Conservation (phyloP, 2,113 vertebrate genomes). For the Rhea pennata region DNA sequence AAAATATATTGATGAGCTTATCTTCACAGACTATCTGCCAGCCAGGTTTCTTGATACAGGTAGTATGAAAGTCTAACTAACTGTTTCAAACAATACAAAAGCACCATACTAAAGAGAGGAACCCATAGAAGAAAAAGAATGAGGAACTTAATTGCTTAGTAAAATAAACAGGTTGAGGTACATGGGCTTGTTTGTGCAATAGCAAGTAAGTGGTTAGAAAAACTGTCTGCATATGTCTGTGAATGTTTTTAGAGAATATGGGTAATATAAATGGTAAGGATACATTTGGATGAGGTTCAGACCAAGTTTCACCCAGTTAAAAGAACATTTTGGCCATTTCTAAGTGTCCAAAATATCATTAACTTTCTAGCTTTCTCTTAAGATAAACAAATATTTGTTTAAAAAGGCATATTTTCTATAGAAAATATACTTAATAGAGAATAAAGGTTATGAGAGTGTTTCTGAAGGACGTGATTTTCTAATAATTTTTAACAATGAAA, state of each 20-base stretch:
- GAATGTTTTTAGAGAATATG: background rate
- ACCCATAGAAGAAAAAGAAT: background rate
- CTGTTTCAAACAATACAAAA: background rate
- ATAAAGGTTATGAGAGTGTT: background rate
- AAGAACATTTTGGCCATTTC: background rate
- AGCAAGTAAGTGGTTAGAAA: background rate
- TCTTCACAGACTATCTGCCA: background rate
- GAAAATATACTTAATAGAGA: background rate
- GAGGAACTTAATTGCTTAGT: background rate
- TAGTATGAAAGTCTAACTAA: background rate
- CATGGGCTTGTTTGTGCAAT: background rate
- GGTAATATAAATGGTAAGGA: background rate
- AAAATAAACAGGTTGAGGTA: background rate
- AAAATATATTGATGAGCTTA: background rate
- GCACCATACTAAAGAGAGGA: background rate
- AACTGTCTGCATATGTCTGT: background rate
- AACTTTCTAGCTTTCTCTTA: background rate
- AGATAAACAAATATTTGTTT: background rate
- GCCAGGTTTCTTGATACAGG: background rate
- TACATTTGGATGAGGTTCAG: background rate
- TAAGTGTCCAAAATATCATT: accelerated
- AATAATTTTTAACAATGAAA: background rate
- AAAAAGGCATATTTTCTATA: background rate
- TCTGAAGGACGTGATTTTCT: background rate
- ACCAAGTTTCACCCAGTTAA: background rate